These are phyloP conservation scores for Erythrocercus mccallii DNA, from an alignment of 2,113 vertebrate genomes.

Conservation along the genomic window DNA sequence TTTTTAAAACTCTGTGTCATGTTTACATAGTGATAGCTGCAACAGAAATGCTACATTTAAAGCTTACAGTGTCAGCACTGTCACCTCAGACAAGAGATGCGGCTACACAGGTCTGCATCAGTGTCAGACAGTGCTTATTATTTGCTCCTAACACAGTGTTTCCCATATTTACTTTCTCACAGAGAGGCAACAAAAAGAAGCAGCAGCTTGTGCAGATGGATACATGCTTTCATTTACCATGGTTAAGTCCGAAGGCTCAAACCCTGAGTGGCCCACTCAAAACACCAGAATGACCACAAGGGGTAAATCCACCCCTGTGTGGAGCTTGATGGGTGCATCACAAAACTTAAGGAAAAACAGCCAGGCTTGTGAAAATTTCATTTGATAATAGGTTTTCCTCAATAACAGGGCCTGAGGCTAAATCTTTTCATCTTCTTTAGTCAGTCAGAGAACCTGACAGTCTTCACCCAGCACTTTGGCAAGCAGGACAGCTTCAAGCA, in stretches of 20 bases:
- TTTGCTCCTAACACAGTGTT: not conserved
- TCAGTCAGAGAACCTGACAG: not conserved
- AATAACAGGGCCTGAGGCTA: not conserved
- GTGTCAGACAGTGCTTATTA: not conserved
- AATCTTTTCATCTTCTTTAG: not conserved
- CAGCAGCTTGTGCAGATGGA: not conserved
- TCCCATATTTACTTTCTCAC: not conserved
- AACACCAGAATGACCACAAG: rapidly evolving
- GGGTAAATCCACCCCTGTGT: rapidly evolving
- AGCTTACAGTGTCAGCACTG: not conserved
- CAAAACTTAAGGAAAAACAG: not conserved
- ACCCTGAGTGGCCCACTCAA: rapidly evolving
- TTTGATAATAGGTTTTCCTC: not conserved
- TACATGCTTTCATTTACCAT: not conserved
- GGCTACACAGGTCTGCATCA: not conserved
- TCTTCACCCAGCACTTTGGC: not conserved
- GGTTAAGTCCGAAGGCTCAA: not conserved
- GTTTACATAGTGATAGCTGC: not conserved
- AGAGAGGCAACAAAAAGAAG: not conserved
- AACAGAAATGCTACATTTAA: not conserved
- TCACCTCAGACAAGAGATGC: not conserved
- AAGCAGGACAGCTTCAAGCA: not conserved
- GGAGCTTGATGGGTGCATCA: rapidly evolving
- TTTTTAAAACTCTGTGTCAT: not conserved
- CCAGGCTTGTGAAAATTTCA: not conserved